These are phyloP conservation scores for Rousettus leschenaultii DNA, from an alignment of 2,113 vertebrate genomes.

Conservation along the genomic window DNA sequence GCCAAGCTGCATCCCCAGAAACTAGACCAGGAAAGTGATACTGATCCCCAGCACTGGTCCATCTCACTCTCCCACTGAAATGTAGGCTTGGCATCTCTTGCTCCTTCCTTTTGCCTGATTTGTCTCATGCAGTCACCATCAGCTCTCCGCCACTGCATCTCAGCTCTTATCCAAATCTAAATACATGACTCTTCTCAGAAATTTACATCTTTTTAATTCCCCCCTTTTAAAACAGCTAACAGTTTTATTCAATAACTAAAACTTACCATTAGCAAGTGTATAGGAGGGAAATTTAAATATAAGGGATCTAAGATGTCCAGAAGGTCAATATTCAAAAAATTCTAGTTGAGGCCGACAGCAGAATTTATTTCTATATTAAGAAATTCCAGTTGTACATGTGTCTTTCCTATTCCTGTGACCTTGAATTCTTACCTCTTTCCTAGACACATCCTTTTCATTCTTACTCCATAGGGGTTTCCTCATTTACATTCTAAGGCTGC, in stretches of 20 bases:
- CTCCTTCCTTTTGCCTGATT: fast-evolving
- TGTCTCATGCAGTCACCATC: neutral
- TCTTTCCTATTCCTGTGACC: neutral
- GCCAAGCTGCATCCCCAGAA: neutral
- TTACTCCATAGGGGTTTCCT: fast-evolving
- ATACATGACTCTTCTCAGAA: neutral
- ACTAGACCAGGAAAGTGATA: neutral
- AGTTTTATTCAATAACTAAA: neutral
- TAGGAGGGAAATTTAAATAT: neutral
- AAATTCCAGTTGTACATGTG: fast-evolving
- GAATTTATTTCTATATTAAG: neutral
- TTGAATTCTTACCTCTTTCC: neutral
- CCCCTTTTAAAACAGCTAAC: neutral
- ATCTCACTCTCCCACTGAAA: neutral
- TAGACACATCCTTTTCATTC: too few species aligned
- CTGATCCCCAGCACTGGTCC: fast-evolving
- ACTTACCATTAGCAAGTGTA: neutral
- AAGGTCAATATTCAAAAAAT: neutral
- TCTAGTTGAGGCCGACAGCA: neutral
- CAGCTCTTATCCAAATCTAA: neutral
- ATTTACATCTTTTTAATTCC: neutral
- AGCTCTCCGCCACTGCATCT: neutral
- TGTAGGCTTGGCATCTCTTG: neutral
- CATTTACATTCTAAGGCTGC: fast-evolving
- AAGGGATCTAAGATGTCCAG: neutral